Percentiles rank a stretch among this genome's conserved stretches.
phyloP scores from a whole-genome alignment of 2,113 vertebrate species.

The Cisticola juncidis region DNA sequence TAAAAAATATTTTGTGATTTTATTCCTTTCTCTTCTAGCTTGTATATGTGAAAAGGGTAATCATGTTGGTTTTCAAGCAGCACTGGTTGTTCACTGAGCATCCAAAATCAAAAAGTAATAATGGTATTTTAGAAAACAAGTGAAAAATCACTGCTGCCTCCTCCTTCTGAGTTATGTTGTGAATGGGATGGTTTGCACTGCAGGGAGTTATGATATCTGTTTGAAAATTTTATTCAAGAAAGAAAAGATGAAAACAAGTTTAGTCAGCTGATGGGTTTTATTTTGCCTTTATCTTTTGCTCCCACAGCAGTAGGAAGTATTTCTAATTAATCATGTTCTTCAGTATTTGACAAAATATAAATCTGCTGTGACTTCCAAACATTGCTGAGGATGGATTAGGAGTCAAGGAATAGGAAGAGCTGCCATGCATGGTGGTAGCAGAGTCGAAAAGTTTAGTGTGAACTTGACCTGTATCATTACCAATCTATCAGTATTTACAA shows the following conservation, averaged over 20 bases:
- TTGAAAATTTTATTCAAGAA: neutral
- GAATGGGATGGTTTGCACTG: neutral
- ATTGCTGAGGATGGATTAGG: neutral
- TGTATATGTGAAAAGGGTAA: neutral
- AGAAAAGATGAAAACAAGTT: neutral
- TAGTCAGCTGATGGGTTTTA: neutral
- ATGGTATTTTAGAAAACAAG: neutral
- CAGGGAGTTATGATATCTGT: neutral
- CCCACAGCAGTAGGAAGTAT: neutral
- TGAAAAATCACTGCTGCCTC: neutral
- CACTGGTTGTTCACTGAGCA: neutral
- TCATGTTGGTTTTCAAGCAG: neutral
- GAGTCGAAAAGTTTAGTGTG: neutral
- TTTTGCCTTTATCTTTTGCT: neutral
- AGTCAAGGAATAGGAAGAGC: neutral
- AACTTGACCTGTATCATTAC: neutral
- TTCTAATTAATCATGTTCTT: neutral
- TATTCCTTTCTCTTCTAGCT: neutral
- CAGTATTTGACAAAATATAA: neutral
- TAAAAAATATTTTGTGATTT: neutral
- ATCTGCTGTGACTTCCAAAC: neutral
- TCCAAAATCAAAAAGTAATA: neutral
- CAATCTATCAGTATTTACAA: neutral
- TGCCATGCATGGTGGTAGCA: neutral
- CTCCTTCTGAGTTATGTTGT: neutral